These are phyloP conservation scores for Beaufortia kweichowensis DNA, from an alignment of 2,113 vertebrate species.

Conservation along the genomic window DNA sequence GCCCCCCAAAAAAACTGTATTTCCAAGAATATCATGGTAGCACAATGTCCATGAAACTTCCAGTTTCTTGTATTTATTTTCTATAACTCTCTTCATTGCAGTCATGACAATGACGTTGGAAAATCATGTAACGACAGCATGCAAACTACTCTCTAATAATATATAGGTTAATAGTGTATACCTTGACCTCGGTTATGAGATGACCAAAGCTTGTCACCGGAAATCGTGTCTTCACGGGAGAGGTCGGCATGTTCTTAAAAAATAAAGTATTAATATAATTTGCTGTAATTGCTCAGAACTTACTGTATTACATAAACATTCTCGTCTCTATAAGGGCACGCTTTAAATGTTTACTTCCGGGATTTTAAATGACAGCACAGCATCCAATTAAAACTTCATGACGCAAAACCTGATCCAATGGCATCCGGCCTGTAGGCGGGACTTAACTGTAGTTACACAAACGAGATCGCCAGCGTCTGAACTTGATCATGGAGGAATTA, in stretches of 20 bases:
- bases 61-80: no score
- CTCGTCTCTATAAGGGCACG: neutral
- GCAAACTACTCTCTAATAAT: neutral
- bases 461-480: neutral
- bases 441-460: conserved; percentile 1
- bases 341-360: neutral
- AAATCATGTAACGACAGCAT: neutral
- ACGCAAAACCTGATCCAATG: neutral
- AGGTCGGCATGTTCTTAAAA: conserved; percentile 60
- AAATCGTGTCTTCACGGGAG: conserved; percentile 67
- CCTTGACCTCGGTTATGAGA: conserved; percentile 71
- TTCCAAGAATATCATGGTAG: no score
- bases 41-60: no score
- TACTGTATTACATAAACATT: neutral
- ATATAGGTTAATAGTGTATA: conserved; percentile 40
- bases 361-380: neutral
- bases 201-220: conserved; percentile 71
- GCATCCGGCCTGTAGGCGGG: neutral
- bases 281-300: neutral
- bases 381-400: conserved; percentile 4
- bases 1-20: no score
- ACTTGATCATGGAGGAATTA: no score
- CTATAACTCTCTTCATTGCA: no score
- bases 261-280: neutral
- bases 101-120: no score